phyloP scores from a whole-genome alignment of 2,113 vertebrate genomes.

The Eudyptes chrysolophus region DNA sequence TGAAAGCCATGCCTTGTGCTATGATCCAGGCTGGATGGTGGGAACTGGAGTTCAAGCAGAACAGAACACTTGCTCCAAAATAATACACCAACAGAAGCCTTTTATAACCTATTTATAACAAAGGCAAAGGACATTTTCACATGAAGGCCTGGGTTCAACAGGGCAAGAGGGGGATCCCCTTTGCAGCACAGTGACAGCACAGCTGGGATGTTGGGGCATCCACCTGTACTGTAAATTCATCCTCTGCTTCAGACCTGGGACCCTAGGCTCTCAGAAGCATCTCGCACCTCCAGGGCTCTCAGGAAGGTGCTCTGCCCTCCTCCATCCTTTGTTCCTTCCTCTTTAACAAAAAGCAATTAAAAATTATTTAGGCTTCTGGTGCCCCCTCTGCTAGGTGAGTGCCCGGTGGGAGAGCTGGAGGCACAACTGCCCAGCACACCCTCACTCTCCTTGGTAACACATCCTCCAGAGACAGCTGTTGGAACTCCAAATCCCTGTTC shows the following conservation, averaged over 20 bases:
- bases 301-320: background rate
- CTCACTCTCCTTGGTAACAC: fast-evolving
- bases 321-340: background rate
- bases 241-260: background rate
- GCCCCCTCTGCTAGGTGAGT: background rate
- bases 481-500: background rate
- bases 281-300: background rate
- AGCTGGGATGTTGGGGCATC: background rate
- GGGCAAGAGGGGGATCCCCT: no score
- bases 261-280: background rate
- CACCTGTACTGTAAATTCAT: background rate
- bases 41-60: background rate
- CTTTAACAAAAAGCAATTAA: background rate
- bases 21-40: background rate
- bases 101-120: background rate
- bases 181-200: background rate
- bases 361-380: background rate
- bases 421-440: background rate
- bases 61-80: background rate
- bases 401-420: background rate
- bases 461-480: background rate
- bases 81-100: background rate
- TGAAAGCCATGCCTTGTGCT: background rate
- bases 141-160: background rate
- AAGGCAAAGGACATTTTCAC: background rate